phyloP scores from a whole-genome alignment of 2,888 invertebrate genomes.

The Eupithecia centaureata region DNA sequence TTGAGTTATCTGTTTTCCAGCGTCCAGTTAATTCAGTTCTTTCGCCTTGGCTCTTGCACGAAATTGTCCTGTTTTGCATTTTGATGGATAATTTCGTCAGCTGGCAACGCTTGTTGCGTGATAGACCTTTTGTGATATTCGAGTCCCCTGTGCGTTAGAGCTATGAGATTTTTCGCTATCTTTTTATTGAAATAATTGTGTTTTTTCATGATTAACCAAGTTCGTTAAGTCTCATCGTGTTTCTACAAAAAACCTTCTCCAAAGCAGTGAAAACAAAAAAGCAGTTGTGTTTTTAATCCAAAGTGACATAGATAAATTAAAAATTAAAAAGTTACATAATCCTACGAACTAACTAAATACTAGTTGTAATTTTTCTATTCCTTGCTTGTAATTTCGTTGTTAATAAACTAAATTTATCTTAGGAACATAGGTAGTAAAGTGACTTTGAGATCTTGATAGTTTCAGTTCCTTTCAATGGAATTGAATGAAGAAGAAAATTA shows the following conservation, averaged over 20 bases:
- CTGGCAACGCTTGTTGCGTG: slow-evolving; percentile 38
- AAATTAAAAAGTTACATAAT: no score
- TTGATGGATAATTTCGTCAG: slow-evolving; percentile 72
- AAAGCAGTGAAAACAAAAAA: no score
- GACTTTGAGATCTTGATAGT: no score
- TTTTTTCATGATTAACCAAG: background rate
- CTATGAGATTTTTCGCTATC: background rate
- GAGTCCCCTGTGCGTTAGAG: background rate
- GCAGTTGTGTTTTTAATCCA: no score
- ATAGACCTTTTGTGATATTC: slow-evolving; percentile 9
- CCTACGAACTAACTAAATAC: no score
- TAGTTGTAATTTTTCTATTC: no score
- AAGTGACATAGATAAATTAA: no score
- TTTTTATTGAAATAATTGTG: background rate
- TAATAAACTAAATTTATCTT: no score
- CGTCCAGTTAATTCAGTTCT: slow-evolving; percentile 79
- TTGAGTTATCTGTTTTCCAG: slow-evolving; percentile 77
- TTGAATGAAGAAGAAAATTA: no score
- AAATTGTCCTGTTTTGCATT: slow-evolving; percentile 79
- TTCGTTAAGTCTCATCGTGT: background rate
- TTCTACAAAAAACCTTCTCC: background rate
- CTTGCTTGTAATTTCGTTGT: no score
- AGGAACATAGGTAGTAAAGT: no score
- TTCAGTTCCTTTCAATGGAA: no score
- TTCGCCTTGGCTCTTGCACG: slow-evolving; percentile 61